Evolutionary conservation across 2,888 invertebrate species (phyloP).

Genomic region (Orthonevra nobilis): DNA sequence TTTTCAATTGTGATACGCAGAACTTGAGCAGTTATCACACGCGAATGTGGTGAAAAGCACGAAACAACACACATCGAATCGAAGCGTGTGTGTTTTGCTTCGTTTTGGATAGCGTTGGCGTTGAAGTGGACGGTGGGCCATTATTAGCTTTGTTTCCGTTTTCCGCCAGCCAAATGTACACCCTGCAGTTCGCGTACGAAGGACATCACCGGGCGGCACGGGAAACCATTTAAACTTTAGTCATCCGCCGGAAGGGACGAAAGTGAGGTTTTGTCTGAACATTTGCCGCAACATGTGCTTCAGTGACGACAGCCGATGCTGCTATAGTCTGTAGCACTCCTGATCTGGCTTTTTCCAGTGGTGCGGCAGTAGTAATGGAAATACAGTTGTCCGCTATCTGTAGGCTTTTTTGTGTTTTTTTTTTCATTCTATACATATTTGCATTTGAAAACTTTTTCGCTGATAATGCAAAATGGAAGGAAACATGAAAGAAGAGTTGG

Average conservation of each 20-base stretch:
- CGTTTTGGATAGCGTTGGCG: constrained; percentile 19
- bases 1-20: constrained; percentile 6
- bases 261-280: constrained; percentile 64
- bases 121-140: too few species aligned
- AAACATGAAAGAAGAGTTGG: constrained; percentile 14
- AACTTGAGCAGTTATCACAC: constrained; percentile 39
- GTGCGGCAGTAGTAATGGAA: constrained; percentile 21
- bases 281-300: constrained; percentile 68
- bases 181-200: constrained; percentile 9
- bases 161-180: constrained; percentile 3
- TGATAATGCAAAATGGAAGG: constrained; percentile 48
- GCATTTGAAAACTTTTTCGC: constrained; percentile 55
- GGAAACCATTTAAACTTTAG: constrained; percentile 68
- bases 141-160: constrained; percentile 57
- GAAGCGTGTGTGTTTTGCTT: constrained; percentile 26
- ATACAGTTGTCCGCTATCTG: constrained; percentile 59
- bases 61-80: constrained; percentile 55
- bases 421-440: too few species aligned
- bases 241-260: constrained; percentile 59
- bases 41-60: constrained; percentile 52
- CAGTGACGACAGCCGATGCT: constrained; percentile 2
- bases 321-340: too few species aligned
- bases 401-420: constrained; percentile 6
- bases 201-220: constrained; percentile 53
- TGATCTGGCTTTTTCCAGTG: not conserved